Evolutionary conservation across 2,888 invertebrate species (phyloP).

Genomic region (Eupsilia transversa): DNA sequence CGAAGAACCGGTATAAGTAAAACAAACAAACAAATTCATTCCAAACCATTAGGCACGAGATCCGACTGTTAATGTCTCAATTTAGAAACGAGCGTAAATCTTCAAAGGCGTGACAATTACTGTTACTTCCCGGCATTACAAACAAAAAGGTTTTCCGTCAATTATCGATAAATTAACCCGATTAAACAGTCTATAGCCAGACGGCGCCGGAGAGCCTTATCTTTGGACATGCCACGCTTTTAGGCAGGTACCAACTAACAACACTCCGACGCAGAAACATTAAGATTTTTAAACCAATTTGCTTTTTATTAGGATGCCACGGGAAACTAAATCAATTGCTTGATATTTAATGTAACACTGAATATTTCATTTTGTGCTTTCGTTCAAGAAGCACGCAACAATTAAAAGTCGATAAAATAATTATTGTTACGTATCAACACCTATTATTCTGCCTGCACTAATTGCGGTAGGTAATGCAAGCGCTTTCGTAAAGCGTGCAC

Average conservation of each 20-base stretch:
- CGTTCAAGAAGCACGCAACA: slow-evolving; percentile 31
- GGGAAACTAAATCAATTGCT: slow-evolving; percentile 62
- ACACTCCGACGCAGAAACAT: slow-evolving; percentile 81
- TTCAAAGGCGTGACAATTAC: slow-evolving; percentile 91
- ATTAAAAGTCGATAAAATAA: slow-evolving; percentile 23
- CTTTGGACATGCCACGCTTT: slow-evolving; percentile 89
- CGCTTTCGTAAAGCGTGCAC: slow-evolving; percentile 48
- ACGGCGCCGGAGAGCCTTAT: slow-evolving; percentile 89
- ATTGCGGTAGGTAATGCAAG: slow-evolving; percentile 41
- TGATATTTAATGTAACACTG: slow-evolving; percentile 36
- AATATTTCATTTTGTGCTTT: slow-evolving; percentile 40
- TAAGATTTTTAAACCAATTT: slow-evolving; percentile 86
- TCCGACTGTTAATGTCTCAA: slow-evolving; percentile 90
- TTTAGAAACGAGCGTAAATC: slow-evolving; percentile 91
- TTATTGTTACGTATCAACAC: slow-evolving; percentile 47
- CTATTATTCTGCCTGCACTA: slow-evolving; percentile 36
- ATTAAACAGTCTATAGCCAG: slow-evolving; percentile 88
- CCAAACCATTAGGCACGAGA: slow-evolving; percentile 90
- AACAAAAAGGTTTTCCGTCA: slow-evolving; percentile 91
- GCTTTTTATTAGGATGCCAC: slow-evolving; percentile 85
- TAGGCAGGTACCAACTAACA: slow-evolving; percentile 87
- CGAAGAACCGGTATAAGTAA: slow-evolving; percentile 85
- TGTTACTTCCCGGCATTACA: slow-evolving; percentile 90
- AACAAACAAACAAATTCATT: slow-evolving; percentile 90
- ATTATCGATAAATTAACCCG: slow-evolving; percentile 91